Evolutionary conservation across 2,797 vertebrate genomes (phyloP).

Genomic region (Rhinella marina): DNA sequence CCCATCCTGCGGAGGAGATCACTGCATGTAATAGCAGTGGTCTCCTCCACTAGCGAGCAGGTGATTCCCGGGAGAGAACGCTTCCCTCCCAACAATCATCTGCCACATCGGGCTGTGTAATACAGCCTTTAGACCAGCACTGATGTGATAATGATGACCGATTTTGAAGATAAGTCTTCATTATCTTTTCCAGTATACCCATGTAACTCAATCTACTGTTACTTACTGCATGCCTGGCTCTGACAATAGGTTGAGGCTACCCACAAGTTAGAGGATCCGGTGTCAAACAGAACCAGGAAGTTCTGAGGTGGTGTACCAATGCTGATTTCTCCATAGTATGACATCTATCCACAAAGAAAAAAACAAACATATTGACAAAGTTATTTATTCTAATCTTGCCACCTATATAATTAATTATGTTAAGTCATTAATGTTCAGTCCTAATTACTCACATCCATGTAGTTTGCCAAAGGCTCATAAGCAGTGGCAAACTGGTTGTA

Average conservation of each 20-base stretch:
- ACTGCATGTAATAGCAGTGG: no score
- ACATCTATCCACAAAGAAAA: conserved; percentile 48
- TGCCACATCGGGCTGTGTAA: no score
- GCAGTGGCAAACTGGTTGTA: conserved; percentile 57
- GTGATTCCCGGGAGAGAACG: no score
- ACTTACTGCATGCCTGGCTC: conserved; percentile 78
- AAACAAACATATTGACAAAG: neutral
- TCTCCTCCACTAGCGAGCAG: no score
- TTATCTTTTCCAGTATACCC: no score
- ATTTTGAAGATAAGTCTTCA: no score
- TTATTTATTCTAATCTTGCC: neutral
- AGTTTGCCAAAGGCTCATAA: conserved; percentile 76
- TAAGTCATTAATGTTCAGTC: neutral
- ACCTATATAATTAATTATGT: no score
- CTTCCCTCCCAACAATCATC: no score
- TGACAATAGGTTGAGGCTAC: conserved; percentile 76
- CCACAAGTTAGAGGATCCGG: conserved; percentile 71
- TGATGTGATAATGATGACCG: no score
- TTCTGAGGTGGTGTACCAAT: conserved; percentile 69
- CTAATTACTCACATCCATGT: conserved; percentile 74
- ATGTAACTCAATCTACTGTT: neutral
- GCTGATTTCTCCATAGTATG: conserved; percentile 74
- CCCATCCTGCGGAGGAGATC: no score
- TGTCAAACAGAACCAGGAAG: conserved; percentile 72
- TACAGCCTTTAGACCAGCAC: no score